Percentiles rank a stretch among this genome's conserved stretches.
Evolutionary conservation across 1,140 invertebrate genomes (phyloP).

Genomic region (Venustaconcha ellipsiformis): DNA sequence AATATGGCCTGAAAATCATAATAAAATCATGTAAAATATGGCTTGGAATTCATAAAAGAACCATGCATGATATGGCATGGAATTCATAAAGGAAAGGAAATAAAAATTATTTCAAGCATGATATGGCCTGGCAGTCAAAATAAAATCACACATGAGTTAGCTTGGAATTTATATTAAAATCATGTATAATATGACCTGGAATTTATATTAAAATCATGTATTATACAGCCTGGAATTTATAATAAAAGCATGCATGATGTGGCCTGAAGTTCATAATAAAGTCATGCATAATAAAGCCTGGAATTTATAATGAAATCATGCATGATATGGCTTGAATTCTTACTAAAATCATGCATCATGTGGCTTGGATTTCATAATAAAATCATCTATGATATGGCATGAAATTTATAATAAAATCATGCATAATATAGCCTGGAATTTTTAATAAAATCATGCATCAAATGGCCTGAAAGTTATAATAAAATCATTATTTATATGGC

Average conservation of each 20-base stretch:
- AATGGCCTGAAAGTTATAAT: not conserved
- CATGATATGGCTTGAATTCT: not conserved
- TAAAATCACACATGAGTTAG: not conserved
- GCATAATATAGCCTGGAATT: not conserved
- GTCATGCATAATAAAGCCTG: not conserved
- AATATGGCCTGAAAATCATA: too few relatives aligned
- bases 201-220: not conserved
- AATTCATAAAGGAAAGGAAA: too few relatives aligned
- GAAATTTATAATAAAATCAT: not conserved
- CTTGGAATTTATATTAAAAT: not conserved
- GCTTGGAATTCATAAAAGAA: too few relatives aligned
- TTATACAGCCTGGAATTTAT: not conserved
- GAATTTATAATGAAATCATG: not conserved
- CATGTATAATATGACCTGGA: not conserved
- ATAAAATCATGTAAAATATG: too few relatives aligned
- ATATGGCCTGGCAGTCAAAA: conserved; percentile 25
- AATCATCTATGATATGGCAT: too few relatives aligned
- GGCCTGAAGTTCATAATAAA: not conserved
- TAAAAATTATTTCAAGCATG: not conserved
- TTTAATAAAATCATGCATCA: not conserved
- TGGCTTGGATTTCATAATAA: too few relatives aligned
- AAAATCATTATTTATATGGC: not conserved
- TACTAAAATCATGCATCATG: not conserved
- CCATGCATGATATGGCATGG: too few relatives aligned
- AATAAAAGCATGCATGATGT: not conserved